phyloP scores from a whole-genome alignment of 2,113 vertebrate species.

The Thermophis baileyi region DNA sequence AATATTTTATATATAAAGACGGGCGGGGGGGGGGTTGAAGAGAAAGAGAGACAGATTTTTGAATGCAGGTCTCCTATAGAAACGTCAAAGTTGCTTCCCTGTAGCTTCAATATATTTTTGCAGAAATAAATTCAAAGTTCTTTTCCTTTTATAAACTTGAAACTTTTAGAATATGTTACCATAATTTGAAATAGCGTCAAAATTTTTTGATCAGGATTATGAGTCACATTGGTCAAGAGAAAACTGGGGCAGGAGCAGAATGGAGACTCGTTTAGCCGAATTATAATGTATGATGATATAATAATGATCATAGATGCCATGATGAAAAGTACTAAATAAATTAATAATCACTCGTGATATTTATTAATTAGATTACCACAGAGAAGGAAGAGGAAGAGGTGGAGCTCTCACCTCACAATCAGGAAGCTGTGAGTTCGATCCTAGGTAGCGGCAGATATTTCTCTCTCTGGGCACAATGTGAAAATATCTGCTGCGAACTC shows the following conservation, averaged over 20 bases:
- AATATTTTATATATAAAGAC: neutral
- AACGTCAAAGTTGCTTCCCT: neutral
- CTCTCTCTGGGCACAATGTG: no score
- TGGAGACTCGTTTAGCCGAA: neutral
- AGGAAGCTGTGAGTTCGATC: no score
- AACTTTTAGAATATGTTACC: neutral
- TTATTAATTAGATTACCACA: neutral
- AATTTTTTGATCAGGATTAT: neutral
- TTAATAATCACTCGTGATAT: neutral
- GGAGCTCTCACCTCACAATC: no score
- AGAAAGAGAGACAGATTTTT: neutral
- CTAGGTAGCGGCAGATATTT: no score
- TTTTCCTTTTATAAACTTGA: neutral
- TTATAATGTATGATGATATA: neutral
- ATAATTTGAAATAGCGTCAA: neutral
- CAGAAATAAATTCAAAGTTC: neutral
- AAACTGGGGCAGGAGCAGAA: neutral
- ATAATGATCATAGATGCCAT: neutral
- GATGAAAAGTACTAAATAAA: neutral
- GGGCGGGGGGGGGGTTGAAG: rapidly evolving
- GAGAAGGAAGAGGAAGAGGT: neutral
- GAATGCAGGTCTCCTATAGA: neutral
- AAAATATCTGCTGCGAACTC: no score
- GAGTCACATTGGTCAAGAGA: neutral
- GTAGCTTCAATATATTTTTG: neutral